Evolutionary conservation across 2,888 invertebrate species (phyloP), one percentile per base, ranked within the genome.

Genomic region (Uloborus plumipes): DNA sequence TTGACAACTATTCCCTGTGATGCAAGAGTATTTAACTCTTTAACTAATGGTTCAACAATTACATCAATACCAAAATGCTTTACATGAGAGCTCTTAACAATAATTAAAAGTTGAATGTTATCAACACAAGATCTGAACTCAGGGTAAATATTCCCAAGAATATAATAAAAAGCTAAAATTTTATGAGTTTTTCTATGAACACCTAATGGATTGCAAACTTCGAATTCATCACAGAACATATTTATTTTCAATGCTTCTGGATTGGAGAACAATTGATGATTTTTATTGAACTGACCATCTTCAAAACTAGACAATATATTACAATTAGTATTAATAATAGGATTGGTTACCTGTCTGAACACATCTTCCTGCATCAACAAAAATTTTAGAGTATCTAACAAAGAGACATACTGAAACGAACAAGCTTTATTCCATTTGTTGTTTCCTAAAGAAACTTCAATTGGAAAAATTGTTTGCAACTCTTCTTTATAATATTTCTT

Each of bases 31-130:
- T 53, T 3, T 53, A 53, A 53, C 16, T 53, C 53, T 16, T 53
- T 53, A 53, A 53, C n/a, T 53, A 53, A 53, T 53, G 53, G 53
- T 53, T 53, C 53, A 53, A 53, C 53, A 53, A 53, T 53, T n/a
- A 16, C 2, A 53, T 53, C n/a, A n/a, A n/a, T n/a, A n/a, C n/a
- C n/a, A n/a, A n/a, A n/a, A n/a, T n/a, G n/a, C n/a, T n/a, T n/a
- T n/a, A n/a, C n/a, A n/a, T n/a, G n/a, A n/a, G n/a, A n/a, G n/a
- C n/a, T n/a, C n/a, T n/a, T n/a, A n/a, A n/a, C n/a, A n/a, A n/a
- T n/a, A n/a, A n/a, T n/a, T n/a, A n/a, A n/a, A n/a, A n/a, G n/a
- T n/a, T n/a, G n/a, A n/a, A n/a, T n/a, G n/a, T n/a, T n/a, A n/a
- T n/a, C n/a, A n/a, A n/a, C n/a, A n/a, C n/a, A n/a, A n/a, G n/a